Evolutionary conservation across 1,140 invertebrate species (phyloP).

Genomic region (Bathynomus jamesi): DNA sequence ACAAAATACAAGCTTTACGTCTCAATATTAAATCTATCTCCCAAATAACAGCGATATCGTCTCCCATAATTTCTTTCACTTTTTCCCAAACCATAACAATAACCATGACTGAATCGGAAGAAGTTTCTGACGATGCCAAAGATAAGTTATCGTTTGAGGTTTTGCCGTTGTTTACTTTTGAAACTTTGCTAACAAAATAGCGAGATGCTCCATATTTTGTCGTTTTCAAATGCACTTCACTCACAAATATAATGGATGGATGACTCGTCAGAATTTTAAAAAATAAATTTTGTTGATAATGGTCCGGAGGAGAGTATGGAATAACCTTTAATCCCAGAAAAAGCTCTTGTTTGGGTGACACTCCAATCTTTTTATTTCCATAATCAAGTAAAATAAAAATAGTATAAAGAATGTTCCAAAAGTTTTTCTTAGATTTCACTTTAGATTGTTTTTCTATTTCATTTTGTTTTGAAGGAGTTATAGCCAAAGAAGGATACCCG

Average conservation of each 20-base stretch:
- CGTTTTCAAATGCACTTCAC: conserved; percentile 1
- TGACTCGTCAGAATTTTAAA: conserved; percentile 3
- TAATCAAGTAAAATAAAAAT: not conserved
- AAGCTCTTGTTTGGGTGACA: conserved; percentile 7
- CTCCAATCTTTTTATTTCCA: not conserved
- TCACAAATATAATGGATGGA: conserved; percentile 20
- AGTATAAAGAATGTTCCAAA: not conserved
- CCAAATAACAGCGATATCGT: not conserved
- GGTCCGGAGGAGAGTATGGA: conserved; percentile 7
- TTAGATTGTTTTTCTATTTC: not conserved
- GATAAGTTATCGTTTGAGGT: too few relatives aligned
- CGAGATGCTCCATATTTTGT: not conserved
- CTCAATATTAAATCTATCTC: conserved; percentile 4
- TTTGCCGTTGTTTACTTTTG: too few relatives aligned
- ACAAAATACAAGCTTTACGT: conserved; percentile 12
- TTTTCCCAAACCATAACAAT: conserved; percentile 27
- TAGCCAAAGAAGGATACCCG: not conserved
- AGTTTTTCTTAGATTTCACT: not conserved
- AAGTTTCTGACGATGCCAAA: too few relatives aligned
- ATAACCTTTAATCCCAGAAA: conserved; percentile 13
- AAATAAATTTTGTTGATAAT: not conserved
- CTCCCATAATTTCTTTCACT: not conserved
- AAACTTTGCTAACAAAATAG: not conserved
- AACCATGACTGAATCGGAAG: not conserved
- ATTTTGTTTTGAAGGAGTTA: conserved; percentile 2